Conservation (phyloP, 1,140 invertebrate genomes). For the Panonychus citri region DNA sequence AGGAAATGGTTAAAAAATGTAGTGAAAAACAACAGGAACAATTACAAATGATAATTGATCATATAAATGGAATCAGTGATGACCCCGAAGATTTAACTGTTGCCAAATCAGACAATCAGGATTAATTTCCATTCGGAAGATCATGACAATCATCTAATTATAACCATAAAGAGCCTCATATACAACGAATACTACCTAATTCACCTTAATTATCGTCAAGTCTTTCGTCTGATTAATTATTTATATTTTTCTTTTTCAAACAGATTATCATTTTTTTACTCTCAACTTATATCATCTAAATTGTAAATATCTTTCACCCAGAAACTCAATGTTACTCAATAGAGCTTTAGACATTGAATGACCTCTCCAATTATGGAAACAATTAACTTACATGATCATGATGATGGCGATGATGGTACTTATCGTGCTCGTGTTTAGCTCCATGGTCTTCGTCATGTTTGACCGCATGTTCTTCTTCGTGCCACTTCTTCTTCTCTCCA, state of each 20-base stretch:
- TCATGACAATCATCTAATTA: no score
- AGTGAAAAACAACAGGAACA: no score
- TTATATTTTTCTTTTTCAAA: not conserved
- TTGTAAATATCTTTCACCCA: not conserved
- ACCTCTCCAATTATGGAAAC: not conserved
- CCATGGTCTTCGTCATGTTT: not conserved
- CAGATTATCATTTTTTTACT: not conserved
- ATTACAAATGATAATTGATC: no score
- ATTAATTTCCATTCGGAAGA: no score
- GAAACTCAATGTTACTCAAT: not conserved
- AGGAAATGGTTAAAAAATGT: no score
- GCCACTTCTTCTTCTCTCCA: not conserved
- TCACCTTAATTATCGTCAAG: no score
- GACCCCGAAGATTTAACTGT: no score
- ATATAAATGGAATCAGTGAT: no score
- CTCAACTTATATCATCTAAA: not conserved
- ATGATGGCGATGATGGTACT: not conserved
- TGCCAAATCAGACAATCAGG: no score
- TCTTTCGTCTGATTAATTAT: not conserved
- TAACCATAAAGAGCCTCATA: no score
- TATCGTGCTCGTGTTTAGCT: not conserved
- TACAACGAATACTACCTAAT: no score
- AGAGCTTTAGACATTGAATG: not conserved
- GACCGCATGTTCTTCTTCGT: not conserved
- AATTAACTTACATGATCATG: not conserved